Base-by-base conservation (phyloP, 2,113 vertebrate genomes). In the Dermatemys mawii region DNA sequence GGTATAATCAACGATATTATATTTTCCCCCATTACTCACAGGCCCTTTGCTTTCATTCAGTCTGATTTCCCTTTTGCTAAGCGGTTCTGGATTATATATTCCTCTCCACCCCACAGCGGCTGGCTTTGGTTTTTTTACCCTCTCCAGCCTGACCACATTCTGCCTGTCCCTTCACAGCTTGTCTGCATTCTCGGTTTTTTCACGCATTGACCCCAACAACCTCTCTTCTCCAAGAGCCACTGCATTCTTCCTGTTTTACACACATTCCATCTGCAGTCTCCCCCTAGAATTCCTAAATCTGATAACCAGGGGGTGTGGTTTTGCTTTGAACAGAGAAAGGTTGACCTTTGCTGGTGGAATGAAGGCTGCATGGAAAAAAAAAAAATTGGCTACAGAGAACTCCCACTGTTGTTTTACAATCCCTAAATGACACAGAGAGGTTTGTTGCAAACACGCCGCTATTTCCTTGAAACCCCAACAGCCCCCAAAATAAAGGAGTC, bases 331-430 rank as follows among this genome's bases (percentile, higher is more conserved):
- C 96, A 95, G 95, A 94, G 94, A 84, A 84, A 78, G 89, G 90
- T 89, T 97, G 97, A 97, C 96, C 96, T 97, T 97, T 97, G 96
- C 96, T 84, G 96, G 91, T 94, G 97, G 95, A 96, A 95, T 17
- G 95, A 95, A 96, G 94, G 95, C 95, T 12, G 95, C 94, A 76
- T 88, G 93, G 90, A 95, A n/a, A n/a, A 90, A 93, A 90, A 90
- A 94, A 87, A 95, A 97, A 93, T 86, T 83, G 93, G 96, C 95
- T 97, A 96, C 76, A 49, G 86, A 35, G 83, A 84, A 89, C 3
- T 78, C 91, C 63, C 73, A 89, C 96, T 87, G 96, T 94, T 94
- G 96, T 95, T 97, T 97, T 97, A 94, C 97, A 95, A 93, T 89
- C 97, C 96, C 93, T 90, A 92, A 93, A 95, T 93, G 90, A 96